Evolutionary conservation across 2,113 vertebrate genomes (phyloP), one percentile per base, ranked within the genome.

Genomic region (Triplophysa dalaica): DNA sequence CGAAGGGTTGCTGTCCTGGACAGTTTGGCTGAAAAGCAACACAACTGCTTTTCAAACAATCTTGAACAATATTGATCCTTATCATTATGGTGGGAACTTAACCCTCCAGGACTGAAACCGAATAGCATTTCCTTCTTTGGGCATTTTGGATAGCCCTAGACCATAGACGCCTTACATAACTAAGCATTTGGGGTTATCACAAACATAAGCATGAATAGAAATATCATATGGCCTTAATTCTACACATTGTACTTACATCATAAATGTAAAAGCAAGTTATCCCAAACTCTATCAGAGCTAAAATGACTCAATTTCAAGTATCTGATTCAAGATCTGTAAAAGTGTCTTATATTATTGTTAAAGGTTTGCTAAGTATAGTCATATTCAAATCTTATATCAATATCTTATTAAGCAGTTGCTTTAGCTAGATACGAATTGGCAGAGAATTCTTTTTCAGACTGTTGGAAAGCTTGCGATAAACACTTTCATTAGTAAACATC

Each of bases 381-480:
- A 58, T 58, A 58, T 58, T 58, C 61, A 14, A 80, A 41, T 4
- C n/a, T 43, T 74, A 13, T 54, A 43, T n/a, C 54, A 60, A 70
- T 14, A n/a, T 13, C 22, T 52, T 21, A 26, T 4, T 22, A 13
- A 75, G 63, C 52, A 67, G 8, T 48, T 72, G 2, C 24, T 70
- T 64, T 29, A 24, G 19, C 50, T 17, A 14, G 11, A 8, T 38
- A 68, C 24, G 68, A 68, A 69, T 69, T 7, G 79, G 83, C 50
- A 1, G 13, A 52, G 3, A 4, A 77, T 86, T 86, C 41, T 75
- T 68, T 86, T 86, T 89, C 88, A 90, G 90, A 85, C 81, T 82
- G 86, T 84, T 86, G 58, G 84, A 87, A 84, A 75, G 70, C 69
- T 83, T 81, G 67, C 85, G 79, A 87, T 81, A 85, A 87, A 85